Conservation (phyloP, 2,113 vertebrate species). For the Prionailurus viverrinus region DNA sequence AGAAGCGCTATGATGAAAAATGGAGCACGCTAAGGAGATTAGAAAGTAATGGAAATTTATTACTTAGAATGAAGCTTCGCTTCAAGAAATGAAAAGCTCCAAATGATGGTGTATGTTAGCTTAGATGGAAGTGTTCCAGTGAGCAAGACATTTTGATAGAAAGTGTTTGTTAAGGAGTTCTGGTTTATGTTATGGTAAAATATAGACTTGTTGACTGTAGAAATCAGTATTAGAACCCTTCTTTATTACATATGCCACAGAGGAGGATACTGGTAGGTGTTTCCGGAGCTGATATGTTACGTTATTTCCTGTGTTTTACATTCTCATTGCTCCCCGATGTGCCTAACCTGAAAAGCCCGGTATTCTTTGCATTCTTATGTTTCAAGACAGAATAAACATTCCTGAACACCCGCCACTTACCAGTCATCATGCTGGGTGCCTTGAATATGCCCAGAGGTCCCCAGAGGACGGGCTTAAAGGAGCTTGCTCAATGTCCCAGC, state of each 20-base stretch:
- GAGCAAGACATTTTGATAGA: background rate
- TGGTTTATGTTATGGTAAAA: background rate
- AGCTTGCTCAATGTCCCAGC: background rate
- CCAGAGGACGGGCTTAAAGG: background rate
- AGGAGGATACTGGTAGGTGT: too few species aligned
- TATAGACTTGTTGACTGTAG: background rate
- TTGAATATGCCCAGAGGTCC: rapidly evolving
- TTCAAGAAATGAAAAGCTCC: background rate
- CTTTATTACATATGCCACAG: background rate
- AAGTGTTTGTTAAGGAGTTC: background rate
- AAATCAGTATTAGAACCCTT: background rate
- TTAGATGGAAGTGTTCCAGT: background rate
- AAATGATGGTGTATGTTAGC: background rate
- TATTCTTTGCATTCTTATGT: background rate
- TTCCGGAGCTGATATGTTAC: background rate
- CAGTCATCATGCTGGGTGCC: background rate
- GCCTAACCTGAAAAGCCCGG: background rate
- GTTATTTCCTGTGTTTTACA: background rate
- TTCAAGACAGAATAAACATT: background rate
- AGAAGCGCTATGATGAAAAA: background rate
- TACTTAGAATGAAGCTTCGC: background rate
- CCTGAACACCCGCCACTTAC: background rate
- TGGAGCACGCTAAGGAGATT: background rate
- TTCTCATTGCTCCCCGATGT: background rate
- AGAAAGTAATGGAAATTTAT: background rate